phyloP scores from a whole-genome alignment of 2,797 vertebrate genomes.

The Pseudochaenichthys georgianus region DNA sequence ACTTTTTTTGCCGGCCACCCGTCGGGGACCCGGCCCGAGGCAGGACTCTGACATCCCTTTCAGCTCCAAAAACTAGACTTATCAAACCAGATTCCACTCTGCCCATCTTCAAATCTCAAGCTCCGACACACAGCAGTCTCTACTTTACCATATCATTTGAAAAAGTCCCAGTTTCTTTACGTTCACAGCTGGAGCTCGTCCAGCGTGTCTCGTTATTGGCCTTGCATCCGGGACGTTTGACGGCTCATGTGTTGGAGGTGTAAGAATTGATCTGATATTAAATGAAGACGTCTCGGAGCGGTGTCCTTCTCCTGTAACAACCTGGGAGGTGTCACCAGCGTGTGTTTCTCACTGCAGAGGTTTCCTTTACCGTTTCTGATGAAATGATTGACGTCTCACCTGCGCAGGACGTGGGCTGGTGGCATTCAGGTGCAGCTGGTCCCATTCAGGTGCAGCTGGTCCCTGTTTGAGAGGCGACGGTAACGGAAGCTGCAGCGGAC shows the following conservation, averaged over 20 bases:
- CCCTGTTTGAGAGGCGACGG: slow-evolving; percentile 58
- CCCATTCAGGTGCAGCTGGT: too few species aligned
- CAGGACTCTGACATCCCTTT: too few species aligned
- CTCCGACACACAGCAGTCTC: not conserved
- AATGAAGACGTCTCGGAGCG: slow-evolving; percentile 25
- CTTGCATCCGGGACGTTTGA: slow-evolving; percentile 22
- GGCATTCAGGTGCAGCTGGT: slow-evolving; percentile 42
- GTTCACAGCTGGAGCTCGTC: not conserved
- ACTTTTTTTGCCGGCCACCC: too few species aligned
- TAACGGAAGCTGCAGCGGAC: slow-evolving; percentile 67
- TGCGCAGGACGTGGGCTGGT: slow-evolving; percentile 39
- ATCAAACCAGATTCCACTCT: not conserved
- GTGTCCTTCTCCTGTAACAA: slow-evolving; percentile 2
- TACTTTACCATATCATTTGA: too few species aligned
- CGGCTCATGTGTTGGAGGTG: slow-evolving; percentile 33
- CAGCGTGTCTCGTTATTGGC: slow-evolving; percentile 36
- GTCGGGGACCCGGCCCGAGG: too few species aligned
- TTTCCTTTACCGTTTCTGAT: slow-evolving; percentile 21
- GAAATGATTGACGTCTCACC: slow-evolving; percentile 63
- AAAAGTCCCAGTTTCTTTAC: too few species aligned
- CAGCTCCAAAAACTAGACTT: not conserved
- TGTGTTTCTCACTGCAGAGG: slow-evolving; percentile 25
- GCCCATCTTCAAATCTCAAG: not conserved
- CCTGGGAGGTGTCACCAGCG: not conserved
- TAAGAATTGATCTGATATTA: slow-evolving; percentile 28